These are phyloP conservation scores for Nephrotoma flavescens DNA, from an alignment of 2,888 invertebrate species.

Conservation along the genomic window DNA sequence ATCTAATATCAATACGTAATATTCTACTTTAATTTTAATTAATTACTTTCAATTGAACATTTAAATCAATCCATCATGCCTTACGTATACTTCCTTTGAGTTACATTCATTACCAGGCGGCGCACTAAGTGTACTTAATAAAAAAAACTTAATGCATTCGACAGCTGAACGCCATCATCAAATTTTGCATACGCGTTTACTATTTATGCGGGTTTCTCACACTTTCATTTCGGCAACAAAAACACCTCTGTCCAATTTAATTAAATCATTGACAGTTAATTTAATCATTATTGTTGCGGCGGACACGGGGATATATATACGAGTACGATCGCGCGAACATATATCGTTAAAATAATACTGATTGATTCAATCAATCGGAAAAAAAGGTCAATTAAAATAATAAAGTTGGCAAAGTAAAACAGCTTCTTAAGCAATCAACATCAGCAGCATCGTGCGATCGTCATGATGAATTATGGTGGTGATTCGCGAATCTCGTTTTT, in stretches of 20 bases:
- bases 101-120: not conserved
- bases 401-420: not conserved
- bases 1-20: not conserved
- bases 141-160: not conserved
- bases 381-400: not conserved
- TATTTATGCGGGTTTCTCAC: not conserved
- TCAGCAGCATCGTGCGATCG: not conserved
- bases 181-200: not conserved
- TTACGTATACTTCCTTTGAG: not conserved
- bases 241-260: not conserved
- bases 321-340: not conserved
- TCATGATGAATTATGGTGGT: not conserved
- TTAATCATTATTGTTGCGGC: not conserved
- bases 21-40: not conserved
- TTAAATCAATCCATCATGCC: not conserved
- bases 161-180: not conserved
- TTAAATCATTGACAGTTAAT: not conserved
- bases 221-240: not conserved
- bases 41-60: not conserved
- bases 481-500: not conserved
- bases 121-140: not conserved
- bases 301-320: not conserved
- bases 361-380: not conserved
- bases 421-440: not conserved
- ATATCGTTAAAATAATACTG: not conserved